Evolutionary conservation across 2,797 vertebrate genomes (phyloP).

Genomic region (Scolopax bukidnonensis): DNA sequence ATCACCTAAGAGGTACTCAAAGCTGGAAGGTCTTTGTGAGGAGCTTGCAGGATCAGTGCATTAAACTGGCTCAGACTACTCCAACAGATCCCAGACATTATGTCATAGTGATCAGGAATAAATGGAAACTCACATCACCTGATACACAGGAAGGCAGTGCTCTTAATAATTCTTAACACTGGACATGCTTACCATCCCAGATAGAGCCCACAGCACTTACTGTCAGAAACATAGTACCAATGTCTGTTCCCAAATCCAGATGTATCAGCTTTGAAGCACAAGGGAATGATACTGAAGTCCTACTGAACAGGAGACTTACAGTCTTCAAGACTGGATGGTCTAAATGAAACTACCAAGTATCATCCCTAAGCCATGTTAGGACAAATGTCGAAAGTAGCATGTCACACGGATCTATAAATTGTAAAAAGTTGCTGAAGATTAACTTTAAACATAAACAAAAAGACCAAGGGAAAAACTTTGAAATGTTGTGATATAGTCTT

Average conservation of each 20-base stretch:
- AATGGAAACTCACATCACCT: neutral
- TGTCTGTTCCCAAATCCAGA: neutral
- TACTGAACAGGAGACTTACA: neutral
- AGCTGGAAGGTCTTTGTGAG: neutral
- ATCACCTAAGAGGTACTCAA: neutral
- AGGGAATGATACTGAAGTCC: neutral
- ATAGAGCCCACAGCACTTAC: neutral
- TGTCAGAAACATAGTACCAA: neutral
- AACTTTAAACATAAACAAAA: neutral
- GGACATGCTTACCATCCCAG: neutral
- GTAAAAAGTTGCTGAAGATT: neutral
- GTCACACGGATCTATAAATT: accelerated
- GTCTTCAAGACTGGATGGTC: too few species aligned
- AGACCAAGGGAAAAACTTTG: neutral
- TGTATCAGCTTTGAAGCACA: neutral
- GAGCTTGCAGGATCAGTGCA: neutral
- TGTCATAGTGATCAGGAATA: neutral
- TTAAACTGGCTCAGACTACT: neutral
- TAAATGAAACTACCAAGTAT: neutral
- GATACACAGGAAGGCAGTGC: neutral
- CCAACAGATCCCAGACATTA: neutral
- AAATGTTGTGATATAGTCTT: neutral
- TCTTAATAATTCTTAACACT: neutral
- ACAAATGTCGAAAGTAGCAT: accelerated
- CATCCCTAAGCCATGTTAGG: neutral